Base-by-base conservation (phyloP, 2,113 vertebrate species). In the Pseudopipra pipra region DNA sequence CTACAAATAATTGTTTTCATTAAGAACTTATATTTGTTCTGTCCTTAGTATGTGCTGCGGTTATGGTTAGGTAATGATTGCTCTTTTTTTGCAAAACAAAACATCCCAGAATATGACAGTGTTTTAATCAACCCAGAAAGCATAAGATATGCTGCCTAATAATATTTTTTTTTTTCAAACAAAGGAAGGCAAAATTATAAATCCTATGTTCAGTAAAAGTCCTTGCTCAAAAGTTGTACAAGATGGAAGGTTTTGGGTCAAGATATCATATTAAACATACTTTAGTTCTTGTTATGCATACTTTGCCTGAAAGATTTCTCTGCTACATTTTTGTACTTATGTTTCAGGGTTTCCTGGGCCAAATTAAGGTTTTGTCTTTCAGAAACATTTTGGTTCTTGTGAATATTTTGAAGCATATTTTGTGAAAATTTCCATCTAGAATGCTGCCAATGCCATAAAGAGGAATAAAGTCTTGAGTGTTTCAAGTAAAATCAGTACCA, bases 381-480 rank as follows among this genome's bases (percentile, higher is more conserved):
- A 39, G 47, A 76, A 87, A 11, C 3, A 8, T 72, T 31, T 47
- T 15, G 3, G 5, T 52, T 79, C 28, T n/a, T 37, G 2, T 39
- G 30, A 20, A 25, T 51, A 15, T 62, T 88, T 85, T 72, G 27
- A 9, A 30, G 33, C 5, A 24, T 39, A 2, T 51, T 88, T 85
- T 65, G 33, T 73, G 41, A 59, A 75, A 72, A 44, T 47, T 58
- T 90, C 25, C 33, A 5, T 51, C 15, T 39, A 44, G 27, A 71
- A 70, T 3, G 3, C 52, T 93, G 6, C 3, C 19, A 63, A 4
- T 79, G 33, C 6, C 33, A 15, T 73, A n/a, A 80, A 22, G 21
- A 56, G 3, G 8, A 88, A 31, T 27, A 13, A 76, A 49, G 33
- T 61, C 12, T 0, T 0, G 1, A 63, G 14, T 35, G 5, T 68